Evolutionary conservation across 2,113 vertebrate genomes (phyloP).

Genomic region (Bagarius yarrelli): DNA sequence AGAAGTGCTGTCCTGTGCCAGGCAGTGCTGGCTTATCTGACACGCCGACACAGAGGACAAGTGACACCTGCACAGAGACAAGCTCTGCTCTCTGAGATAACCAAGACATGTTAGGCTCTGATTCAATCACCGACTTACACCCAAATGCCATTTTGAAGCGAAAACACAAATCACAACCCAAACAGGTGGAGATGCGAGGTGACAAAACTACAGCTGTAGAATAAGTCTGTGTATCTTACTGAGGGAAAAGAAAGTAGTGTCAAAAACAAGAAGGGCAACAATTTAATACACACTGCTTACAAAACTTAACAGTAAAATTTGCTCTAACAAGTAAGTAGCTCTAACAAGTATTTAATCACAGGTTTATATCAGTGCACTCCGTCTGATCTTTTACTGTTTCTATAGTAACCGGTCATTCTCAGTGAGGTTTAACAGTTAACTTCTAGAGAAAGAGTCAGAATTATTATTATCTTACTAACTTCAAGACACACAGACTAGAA

Average conservation of each 20-base stretch:
- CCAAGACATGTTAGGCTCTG: slow-evolving; percentile 55
- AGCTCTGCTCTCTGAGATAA: slow-evolving; percentile 58
- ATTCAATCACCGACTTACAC: slow-evolving; percentile 59
- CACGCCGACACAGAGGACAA: slow-evolving; percentile 43
- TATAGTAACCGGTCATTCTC: neutral
- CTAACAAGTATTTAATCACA: neutral
- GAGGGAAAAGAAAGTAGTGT: neutral
- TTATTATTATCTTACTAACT: neutral
- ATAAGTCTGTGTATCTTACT: neutral
- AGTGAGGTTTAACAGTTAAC: neutral
- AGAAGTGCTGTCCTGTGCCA: slow-evolving; percentile 52
- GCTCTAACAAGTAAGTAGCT: neutral
- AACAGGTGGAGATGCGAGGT: slow-evolving; percentile 26
- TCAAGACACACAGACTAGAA: neutral
- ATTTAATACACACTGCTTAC: neutral
- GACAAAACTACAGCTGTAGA: slow-evolving; percentile 18
- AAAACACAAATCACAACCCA: slow-evolving; percentile 10
- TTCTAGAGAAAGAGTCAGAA: too few relatives aligned
- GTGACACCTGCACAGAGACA: slow-evolving; percentile 51
- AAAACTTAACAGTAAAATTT: neutral
- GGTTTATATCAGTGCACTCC: neutral
- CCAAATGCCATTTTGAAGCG: slow-evolving; percentile 45
- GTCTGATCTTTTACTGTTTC: neutral
- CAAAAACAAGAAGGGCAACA: neutral
- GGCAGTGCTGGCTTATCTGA: slow-evolving; percentile 53